These are phyloP conservation scores for Drosophila gunungcola DNA, from an alignment of 1,140 invertebrate species.

Conservation along the genomic window DNA sequence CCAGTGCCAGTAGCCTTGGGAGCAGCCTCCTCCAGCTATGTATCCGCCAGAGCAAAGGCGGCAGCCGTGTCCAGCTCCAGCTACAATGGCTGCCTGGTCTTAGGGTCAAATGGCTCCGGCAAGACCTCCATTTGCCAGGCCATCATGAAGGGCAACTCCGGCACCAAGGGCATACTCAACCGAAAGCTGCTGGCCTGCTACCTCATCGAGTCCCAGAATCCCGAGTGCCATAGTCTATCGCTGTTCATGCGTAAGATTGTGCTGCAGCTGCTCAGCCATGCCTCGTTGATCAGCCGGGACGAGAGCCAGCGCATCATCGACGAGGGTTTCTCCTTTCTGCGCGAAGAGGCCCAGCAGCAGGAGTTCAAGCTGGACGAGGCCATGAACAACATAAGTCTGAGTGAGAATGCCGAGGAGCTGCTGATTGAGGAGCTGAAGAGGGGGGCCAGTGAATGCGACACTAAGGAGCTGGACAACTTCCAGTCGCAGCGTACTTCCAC, in stretches of 20 bases:
- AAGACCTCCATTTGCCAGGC: slow-evolving; percentile 91
- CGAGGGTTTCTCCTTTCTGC: slow-evolving; percentile 78
- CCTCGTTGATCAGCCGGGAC: slow-evolving; percentile 84
- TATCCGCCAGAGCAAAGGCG: slow-evolving; percentile 71
- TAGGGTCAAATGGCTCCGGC: slow-evolving; percentile 90
- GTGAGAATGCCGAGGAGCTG: slow-evolving; percentile 79
- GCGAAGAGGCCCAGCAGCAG: slow-evolving; percentile 76
- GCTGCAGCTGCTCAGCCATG: slow-evolving; percentile 90
- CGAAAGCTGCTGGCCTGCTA: slow-evolving; percentile 92
- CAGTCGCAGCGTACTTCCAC: slow-evolving; percentile 72
- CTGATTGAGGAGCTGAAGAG: slow-evolving; percentile 78
- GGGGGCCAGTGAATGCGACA: slow-evolving; percentile 61
- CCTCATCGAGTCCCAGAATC: slow-evolving; percentile 88
- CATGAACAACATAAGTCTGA: slow-evolving; percentile 77
- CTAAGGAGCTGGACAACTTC: slow-evolving; percentile 67
- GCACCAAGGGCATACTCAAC: slow-evolving; percentile 87
- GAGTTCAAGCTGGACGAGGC: slow-evolving; percentile 81
- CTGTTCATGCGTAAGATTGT: slow-evolving; percentile 94
- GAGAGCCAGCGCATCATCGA: slow-evolving; percentile 77
- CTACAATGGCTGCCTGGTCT: slow-evolving; percentile 81
- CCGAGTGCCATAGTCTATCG: slow-evolving; percentile 88
- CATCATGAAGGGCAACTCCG: slow-evolving; percentile 84
- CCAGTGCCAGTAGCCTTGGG: slow-evolving; percentile 62
- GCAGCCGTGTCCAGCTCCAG: slow-evolving; percentile 75
- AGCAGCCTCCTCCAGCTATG: slow-evolving; percentile 56